phyloP scores from a whole-genome alignment of 2,113 vertebrate species.

The Cisticola juncidis region DNA sequence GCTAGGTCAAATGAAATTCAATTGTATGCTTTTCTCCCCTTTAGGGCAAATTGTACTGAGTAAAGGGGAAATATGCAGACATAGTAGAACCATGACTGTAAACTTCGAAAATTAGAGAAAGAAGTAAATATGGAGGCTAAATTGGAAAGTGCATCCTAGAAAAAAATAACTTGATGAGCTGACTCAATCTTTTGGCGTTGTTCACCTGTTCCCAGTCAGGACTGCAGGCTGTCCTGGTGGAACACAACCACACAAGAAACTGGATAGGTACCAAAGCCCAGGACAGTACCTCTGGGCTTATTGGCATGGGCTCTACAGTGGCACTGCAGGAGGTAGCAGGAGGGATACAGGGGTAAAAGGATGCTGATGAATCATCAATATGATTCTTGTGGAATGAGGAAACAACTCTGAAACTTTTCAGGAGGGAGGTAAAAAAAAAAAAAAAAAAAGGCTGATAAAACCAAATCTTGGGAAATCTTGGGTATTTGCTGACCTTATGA shows the following conservation, averaged over 20 bases:
- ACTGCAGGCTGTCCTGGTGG: background rate
- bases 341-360: background rate
- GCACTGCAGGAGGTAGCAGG: background rate
- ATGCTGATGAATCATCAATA: background rate
- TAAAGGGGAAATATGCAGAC: background rate
- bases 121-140: background rate
- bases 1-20: background rate
- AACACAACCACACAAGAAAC: background rate
- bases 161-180: background rate
- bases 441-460: background rate
- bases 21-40: background rate
- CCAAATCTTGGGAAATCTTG: background rate
- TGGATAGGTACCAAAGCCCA: background rate
- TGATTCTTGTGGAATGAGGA: background rate
- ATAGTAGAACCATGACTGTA: background rate
- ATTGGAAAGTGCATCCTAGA: accelerated
- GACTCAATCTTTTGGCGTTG: background rate
- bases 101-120: background rate
- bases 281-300: background rate
- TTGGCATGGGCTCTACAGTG: background rate
- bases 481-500: background rate
- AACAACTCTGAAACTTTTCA: background rate
- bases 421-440: background rate
- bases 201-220: background rate
- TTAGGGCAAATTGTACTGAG: background rate